phyloP scores from a whole-genome alignment of 2,113 vertebrate species.

The Garra rufa region DNA sequence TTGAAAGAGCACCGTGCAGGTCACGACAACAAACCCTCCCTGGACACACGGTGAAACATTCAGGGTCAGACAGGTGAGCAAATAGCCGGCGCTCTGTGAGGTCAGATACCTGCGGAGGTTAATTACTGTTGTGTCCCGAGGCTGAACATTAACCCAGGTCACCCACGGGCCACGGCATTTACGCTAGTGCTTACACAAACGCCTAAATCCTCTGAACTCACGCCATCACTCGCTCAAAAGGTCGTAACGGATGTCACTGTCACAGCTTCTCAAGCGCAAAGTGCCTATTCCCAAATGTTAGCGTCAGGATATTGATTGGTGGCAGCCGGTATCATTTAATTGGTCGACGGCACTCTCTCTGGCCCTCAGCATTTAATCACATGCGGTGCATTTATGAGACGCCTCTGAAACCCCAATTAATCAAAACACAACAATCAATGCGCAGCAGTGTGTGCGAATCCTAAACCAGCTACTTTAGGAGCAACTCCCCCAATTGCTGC shows the following conservation, averaged over 20 bases:
- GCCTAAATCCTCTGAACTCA: slow-evolving; percentile 16
- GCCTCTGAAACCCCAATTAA: slow-evolving; percentile 17
- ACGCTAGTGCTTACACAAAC: background rate
- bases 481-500: background rate
- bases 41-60: slow-evolving; percentile 15
- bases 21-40: slow-evolving; percentile 24
- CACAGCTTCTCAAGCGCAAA: slow-evolving; percentile 1
- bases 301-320: slow-evolving; percentile 20
- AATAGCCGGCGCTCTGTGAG: slow-evolving; percentile 11
- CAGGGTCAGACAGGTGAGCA: slow-evolving; percentile 30
- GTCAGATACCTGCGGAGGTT: slow-evolving; percentile 40
- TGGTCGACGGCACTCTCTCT: background rate
- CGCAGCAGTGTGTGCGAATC: background rate
- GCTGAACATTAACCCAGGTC: slow-evolving; percentile 32
- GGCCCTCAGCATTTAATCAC: slow-evolving; percentile 21
- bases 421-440: slow-evolving; percentile 32
- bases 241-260: slow-evolving; percentile 12
- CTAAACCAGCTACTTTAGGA: background rate
- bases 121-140: slow-evolving; percentile 32
- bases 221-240: slow-evolving; percentile 11
- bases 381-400: background rate
- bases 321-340: slow-evolving; percentile 13
- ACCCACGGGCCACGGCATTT: background rate
- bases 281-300: slow-evolving; percentile 12
- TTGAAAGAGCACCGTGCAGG: background rate